Evolutionary conservation across 53 echinoderm and acorn worm genomes (phyloP), one percentile per base, ranked within the genome.

Genomic region (Crossaster papposus): DNA sequence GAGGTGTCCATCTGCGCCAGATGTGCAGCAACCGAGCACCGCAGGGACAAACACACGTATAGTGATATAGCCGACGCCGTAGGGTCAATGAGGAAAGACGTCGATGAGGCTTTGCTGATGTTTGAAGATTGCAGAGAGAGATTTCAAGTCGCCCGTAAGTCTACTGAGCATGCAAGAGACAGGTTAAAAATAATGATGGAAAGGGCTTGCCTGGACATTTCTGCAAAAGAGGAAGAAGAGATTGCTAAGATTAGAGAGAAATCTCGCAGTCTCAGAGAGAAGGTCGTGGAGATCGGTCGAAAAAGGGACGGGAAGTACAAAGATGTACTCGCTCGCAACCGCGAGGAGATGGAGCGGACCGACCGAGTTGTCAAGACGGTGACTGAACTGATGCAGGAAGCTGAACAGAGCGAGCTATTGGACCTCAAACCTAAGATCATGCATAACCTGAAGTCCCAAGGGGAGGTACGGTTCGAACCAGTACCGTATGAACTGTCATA

Each of bases 21-120:
- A 22, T 88, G 88, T 23, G 78, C 63, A 14, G 63, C 35, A 3
- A 14, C 77, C 30, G 77, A 88, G 1, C 88, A 88, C 30, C 65
- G 68, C 26, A 35, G 18, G 26, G 68, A 83, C 9, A 23, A 68
- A 20, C 83, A 83, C 58, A 34, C 36, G 8, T 70, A 70, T 23
- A 34, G 65, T 23, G 70, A 83, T 5, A 65, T 65, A 20, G 71
- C 33, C 22, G 38, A 83, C 30, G 83, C 51, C 26, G 33, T 83
- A 30, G 68, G 71, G 15, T 15, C 34, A 6, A 36, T 83, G 10
- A n/a, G 74, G 34, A 73, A 73, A 35, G 74, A 73, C 11, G 74
- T 73, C 35, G 74, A 73, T 3, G 35, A 73, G 74, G 36, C 33
- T 13, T 20, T 73, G 74, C 74, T 34, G 0, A 15, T 14, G 34